Evolutionary conservation across 2,888 invertebrate species (phyloP), one percentile per base, ranked within the genome.

Genomic region (Serrognathus titanus): DNA sequence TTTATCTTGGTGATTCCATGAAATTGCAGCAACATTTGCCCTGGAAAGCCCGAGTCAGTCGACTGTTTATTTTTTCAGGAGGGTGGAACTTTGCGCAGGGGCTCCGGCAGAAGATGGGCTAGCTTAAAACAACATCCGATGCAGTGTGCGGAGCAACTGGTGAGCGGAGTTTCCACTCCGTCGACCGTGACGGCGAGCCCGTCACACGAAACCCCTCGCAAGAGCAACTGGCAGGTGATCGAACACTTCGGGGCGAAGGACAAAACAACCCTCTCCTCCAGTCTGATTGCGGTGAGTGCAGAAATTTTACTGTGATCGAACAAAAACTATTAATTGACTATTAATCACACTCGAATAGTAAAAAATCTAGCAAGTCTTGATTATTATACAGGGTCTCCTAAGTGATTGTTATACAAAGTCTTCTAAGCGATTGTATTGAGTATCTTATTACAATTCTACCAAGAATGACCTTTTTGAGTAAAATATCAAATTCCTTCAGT

Each of bases 201-300:
- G 5, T 74, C 84, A 13, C 83, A 86, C 45, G 84, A 85, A 13
- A 84, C 84, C 2, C 83, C 86, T 2, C 85, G 86, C 75, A 92
- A 92, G 75, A 92, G 92, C 69, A 92, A 93, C 79, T 93, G 92
- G 92, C 92, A 92, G 75, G 92, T 93, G 66, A 92, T 93, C 69
- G 92, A 93, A 76, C 92, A 93, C 78, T 92, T 90, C 78, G 81
- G 82, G 49, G 82, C 84, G 31, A 85, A 80, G 70, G 82, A 82
- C 62, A 80, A 73, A 66, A 82, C 82, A 66, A 83, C 85, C 71
- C 83, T 82, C 59, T 82, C 82, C 63, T 84, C 84, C 64, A 85
- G 84, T 71, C 78, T 85, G 65, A 82, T 85, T 69, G 85, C 85
- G 75, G 85, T 85, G 76, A 83, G 83, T 72, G 52, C 3, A 38